These are phyloP conservation scores for Heliconius hewitsoni DNA, from an alignment of 1,140 invertebrate species.

Conservation along the genomic window DNA sequence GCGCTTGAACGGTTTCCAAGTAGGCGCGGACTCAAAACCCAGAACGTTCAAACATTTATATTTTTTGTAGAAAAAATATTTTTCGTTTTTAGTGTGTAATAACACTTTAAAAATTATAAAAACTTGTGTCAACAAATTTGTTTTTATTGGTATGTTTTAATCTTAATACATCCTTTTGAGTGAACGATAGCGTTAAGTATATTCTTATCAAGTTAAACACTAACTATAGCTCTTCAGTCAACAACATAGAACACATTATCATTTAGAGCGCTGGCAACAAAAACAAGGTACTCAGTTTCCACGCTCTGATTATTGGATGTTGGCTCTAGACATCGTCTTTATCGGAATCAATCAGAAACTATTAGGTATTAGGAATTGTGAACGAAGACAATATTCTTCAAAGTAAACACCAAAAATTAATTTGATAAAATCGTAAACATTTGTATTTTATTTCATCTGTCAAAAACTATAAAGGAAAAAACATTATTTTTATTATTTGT, in stretches of 20 bases:
- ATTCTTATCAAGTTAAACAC: conserved; percentile 32
- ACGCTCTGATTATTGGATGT: conserved; percentile 81
- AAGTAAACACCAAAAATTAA: not conserved
- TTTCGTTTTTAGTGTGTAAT: too few species aligned
- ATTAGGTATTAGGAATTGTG: conserved; percentile 25
- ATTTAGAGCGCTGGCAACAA: conserved; percentile 45
- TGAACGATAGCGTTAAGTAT: conserved; percentile 54
- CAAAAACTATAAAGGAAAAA: not conserved
- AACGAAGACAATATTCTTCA: not conserved
- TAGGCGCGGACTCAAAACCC: too few species aligned
- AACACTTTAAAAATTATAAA: not conserved
- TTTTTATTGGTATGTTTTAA: conserved; percentile 25
- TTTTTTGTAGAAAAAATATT: too few species aligned
- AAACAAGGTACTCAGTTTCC: conserved; percentile 77
- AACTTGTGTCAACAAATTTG: conserved; percentile 19
- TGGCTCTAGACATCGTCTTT: conserved; percentile 78
- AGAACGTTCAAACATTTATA: too few species aligned
- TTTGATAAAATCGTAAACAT: not conserved
- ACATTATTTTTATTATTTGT: not conserved
- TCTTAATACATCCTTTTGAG: conserved; percentile 51
- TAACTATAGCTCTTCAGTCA: conserved; percentile 22
- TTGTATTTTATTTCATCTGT: not conserved
- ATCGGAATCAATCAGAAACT: conserved; percentile 75
- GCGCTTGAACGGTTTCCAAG: too few species aligned
- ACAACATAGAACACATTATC: conserved; percentile 47